Evolutionary conservation across 2,888 invertebrate species (phyloP), one percentile per base, ranked within the genome.

Genomic region (Conomelus anceps): DNA sequence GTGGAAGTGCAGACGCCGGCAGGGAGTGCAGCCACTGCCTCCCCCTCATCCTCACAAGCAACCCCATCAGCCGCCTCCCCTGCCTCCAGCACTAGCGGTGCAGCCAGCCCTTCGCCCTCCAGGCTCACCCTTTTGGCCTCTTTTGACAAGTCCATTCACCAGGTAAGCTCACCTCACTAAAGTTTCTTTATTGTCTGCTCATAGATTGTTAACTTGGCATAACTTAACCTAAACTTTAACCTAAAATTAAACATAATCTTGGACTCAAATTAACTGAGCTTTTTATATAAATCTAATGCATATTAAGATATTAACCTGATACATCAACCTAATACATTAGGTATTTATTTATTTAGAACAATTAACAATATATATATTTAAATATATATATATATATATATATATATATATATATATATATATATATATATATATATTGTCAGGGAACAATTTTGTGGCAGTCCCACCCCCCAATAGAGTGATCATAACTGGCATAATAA

Each of bases 131-230:
- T 96, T 92, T 94, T 96, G 92, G 95, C 96, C 91, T 95, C 95
- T 93, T 95, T 96, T 93, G 96, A 96, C 94, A 96, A 96, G 94
- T 96, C 96, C 92, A 95, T 96, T 92, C 94, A 96, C 92, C 96
- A 96, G 95, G 96, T 96, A 92, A 93, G 92, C 90, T 9, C 29
- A 41, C 22, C 24, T 6, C 17, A n/a, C 63, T 63, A 11, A 63
- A 63, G 13, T 85, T 34, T 23, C 41, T 22, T 29, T 86, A 89
- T 29, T 22, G 63, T 88, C 23, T 20, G 26, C 41, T 41, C 63
- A 22, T 23, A n/a, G 63, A 88, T 23, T n/a, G n/a, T n/a, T n/a
- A n/a, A n/a, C n/a, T n/a, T n/a, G n/a, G 88, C 23, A 63, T 88
- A 34, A 22, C 88, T 88, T 22, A 63, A 84, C 84, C 88, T 23